Evolutionary conservation across 1,140 invertebrate genomes (phyloP).

Genomic region (Drosophila triauraria): DNA sequence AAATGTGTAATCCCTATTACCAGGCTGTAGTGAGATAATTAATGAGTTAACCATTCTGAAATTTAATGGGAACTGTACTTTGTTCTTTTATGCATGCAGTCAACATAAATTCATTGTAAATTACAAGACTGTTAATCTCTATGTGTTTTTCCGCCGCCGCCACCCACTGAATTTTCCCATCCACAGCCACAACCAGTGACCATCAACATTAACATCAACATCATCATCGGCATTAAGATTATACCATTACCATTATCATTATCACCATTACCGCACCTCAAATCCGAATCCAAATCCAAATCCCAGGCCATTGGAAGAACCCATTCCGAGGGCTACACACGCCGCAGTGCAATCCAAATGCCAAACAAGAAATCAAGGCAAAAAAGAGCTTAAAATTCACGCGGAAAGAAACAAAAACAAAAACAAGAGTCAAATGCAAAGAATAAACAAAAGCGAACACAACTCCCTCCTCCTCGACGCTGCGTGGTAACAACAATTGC

Average conservation of each 20-base stretch:
- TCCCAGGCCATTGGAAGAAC: constrained; percentile 27
- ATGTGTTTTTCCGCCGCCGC: not conserved
- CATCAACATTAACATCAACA: constrained; percentile 7
- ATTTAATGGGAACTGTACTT: not conserved
- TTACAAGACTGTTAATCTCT: constrained; percentile 6
- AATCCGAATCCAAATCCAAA: constrained; percentile 16
- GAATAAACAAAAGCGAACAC: constrained; percentile 51
- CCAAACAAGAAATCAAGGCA: constrained; percentile 46
- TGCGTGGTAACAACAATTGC: constrained; percentile 53
- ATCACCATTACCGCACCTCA: constrained; percentile 30
- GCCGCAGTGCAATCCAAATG: constrained; percentile 47
- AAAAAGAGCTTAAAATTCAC: constrained; percentile 12
- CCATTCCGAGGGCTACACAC: constrained; percentile 25
- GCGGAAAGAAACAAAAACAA: constrained; percentile 18
- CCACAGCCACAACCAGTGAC: constrained; percentile 15
- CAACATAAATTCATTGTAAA: not conserved
- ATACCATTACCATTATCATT: constrained; percentile 25
- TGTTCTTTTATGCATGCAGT: not conserved
- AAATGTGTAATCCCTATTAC: not conserved
- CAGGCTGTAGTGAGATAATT: not conserved
- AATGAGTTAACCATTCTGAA: not conserved
- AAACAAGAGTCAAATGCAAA: constrained; percentile 49
- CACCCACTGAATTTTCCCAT: constrained; percentile 16
- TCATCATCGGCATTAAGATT: constrained; percentile 8
- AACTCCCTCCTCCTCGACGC: constrained; percentile 7